Percentiles rank a stretch among this genome's conserved stretches.
phyloP scores from a whole-genome alignment of 1,140 invertebrate genomes.

The Hermetia illucens region DNA sequence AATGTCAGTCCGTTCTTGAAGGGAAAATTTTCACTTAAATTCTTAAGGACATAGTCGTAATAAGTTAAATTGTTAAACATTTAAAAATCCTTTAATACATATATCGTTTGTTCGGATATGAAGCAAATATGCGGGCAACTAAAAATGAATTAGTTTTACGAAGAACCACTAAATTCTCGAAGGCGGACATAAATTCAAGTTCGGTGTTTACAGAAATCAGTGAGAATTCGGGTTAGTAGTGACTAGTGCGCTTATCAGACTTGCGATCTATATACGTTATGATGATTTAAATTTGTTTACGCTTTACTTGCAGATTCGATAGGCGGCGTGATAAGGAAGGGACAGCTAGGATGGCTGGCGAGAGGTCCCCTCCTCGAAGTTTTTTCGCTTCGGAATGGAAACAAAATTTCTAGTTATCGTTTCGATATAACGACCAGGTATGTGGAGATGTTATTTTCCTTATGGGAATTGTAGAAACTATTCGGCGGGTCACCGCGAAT shows the following conservation, averaged over 20 bases:
- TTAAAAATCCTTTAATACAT: no score
- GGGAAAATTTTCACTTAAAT: no score
- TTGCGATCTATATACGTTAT: neutral
- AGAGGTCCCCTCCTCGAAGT: neutral
- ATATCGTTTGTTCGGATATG: no score
- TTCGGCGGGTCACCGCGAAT: no score
- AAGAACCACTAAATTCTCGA: neutral
- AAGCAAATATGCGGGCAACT: neutral
- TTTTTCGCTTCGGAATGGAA: neutral
- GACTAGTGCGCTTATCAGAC: neutral
- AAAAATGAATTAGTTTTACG: neutral
- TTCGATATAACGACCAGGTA: neutral
- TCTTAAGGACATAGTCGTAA: no score
- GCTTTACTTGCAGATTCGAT: neutral
- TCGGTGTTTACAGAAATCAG: neutral
- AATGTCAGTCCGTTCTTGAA: no score
- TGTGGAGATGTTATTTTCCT: neutral
- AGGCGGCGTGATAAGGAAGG: neutral
- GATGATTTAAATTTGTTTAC: neutral
- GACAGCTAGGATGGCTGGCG: neutral
- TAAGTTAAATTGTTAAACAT: no score
- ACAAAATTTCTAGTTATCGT: neutral
- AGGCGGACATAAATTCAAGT: neutral
- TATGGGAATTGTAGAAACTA: no score
- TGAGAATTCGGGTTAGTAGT: neutral